Percentiles rank a stretch among this genome's conserved stretches.
These are phyloP conservation scores for Acronicta alni DNA, from an alignment of 2,888 invertebrate genomes.

Conservation along the genomic window DNA sequence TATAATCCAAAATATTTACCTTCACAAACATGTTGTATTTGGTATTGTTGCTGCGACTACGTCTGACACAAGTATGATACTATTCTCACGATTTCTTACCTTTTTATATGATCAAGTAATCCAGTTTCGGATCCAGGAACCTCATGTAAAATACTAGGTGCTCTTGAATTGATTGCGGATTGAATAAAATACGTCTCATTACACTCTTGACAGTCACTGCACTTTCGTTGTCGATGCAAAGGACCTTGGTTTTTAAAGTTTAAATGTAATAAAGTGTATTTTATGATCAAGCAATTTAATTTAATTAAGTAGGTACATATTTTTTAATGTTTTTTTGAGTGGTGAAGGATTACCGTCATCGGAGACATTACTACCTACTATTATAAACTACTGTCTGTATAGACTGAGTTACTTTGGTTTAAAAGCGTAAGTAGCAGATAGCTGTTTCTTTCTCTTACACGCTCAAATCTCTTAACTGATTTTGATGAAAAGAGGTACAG, in stretches of 20 bases:
- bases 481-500: too few species aligned
- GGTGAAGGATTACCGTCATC: too few species aligned
- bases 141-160: conserved; percentile 34
- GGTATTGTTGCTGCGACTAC: conserved; percentile 69
- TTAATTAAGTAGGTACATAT: too few species aligned
- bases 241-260: conserved; percentile 45
- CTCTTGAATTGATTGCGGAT: conserved; percentile 48
- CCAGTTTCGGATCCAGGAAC: conserved; percentile 64
- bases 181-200: conserved; percentile 47
- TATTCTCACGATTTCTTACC: conserved; percentile 29
- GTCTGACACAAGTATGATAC: conserved; percentile 69
- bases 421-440: too few species aligned
- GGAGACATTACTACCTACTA: too few species aligned
- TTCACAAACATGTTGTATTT: conserved; percentile 77
- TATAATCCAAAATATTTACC: conserved; percentile 61
- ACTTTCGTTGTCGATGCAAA: conserved; percentile 35
- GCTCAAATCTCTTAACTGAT: too few species aligned
- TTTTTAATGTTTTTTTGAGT: too few species aligned
- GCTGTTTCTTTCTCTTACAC: too few species aligned
- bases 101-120: conserved; percentile 68
- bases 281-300: conserved; percentile 8
- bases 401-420: too few species aligned
- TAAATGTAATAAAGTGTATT: conserved; percentile 25
- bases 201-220: conserved; percentile 8
- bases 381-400: too few species aligned